Base-by-base conservation (phyloP, 2,113 vertebrate genomes). In the Thalassarche chlororhynchos region DNA sequence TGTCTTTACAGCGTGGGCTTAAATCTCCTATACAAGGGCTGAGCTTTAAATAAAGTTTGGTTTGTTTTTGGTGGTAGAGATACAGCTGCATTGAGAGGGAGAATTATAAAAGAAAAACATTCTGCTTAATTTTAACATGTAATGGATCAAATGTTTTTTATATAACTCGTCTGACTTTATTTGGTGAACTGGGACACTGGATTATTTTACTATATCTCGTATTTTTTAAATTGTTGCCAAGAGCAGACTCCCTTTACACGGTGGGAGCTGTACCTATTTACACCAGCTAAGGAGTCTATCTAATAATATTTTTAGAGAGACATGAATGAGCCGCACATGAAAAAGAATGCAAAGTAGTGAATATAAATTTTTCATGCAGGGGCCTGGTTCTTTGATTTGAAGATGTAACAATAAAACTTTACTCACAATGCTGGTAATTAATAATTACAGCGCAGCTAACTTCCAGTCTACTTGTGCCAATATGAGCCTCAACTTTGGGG, bases 241-340 rank as follows among this genome's bases (percentile, higher is more conserved):
- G 89, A 81, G 77, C 84, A 92, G 84, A 12, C 23, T 89, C 40
- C 57, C 54, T 76, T 71, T 54, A 79, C 8, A 0, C 47, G 44
- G 70, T 28, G 47, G 51, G 61, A 94, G 47, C 87, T 72, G 44
- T 10, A 95, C 89, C 87, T 87, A 51, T 94, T 91, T 79, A 87
- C 87, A 82, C 70, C 91, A 2, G 74, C 57, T 80, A 24, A 91
- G 80, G 69, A 94, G 42, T 46, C 80, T 79, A 28, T 40, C 81
- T 82, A 79, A 77, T 44, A 57, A 17, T 46, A 65, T 69, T 95
- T 95, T 57, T 89, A 81, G 87, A 85, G 71, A 83, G 49, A 87
- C 40, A 49, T 79, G 94, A 96, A 96, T 72, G 77, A 97, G 69
- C 26, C 87, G 46, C 66, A 91, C 61, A 62, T 92, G 65, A 94